These are phyloP conservation scores for Chloroceryle inda DNA, from an alignment of 2,797 vertebrate species.

Conservation along the genomic window DNA sequence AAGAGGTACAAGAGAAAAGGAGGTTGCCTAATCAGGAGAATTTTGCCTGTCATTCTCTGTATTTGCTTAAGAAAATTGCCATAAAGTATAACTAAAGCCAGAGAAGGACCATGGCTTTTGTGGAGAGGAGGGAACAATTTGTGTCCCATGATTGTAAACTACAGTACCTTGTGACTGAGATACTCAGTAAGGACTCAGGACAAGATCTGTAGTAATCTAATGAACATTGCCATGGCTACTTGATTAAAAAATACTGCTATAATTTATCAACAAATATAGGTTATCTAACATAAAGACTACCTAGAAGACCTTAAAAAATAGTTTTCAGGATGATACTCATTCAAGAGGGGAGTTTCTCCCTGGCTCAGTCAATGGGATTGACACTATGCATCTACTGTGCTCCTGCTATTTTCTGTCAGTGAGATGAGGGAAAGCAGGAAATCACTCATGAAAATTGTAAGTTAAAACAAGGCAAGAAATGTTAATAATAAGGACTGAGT, in stretches of 20 bases:
- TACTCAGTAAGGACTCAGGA: not conserved
- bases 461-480: not conserved
- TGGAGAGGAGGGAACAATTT: not conserved
- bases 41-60: not conserved
- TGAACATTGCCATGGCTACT: not conserved
- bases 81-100: not conserved
- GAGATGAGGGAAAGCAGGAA: not conserved
- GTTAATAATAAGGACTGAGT: not conserved
- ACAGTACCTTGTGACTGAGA: not conserved
- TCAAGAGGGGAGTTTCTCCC: not conserved
- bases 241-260: not conserved
- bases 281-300: not conserved
- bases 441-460: not conserved
- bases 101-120: not conserved
- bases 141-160: not conserved
- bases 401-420: not conserved
- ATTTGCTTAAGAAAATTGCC: not conserved
- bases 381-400: not conserved
- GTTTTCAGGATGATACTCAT: not conserved
- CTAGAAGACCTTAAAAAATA: not conserved
- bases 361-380: not conserved
- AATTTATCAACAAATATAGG: not conserved
- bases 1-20: not conserved
- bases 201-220: not conserved
- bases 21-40: not conserved